phyloP scores from a whole-genome alignment of 2,888 invertebrate species.

The Harpagoxenus sublaevis region DNA sequence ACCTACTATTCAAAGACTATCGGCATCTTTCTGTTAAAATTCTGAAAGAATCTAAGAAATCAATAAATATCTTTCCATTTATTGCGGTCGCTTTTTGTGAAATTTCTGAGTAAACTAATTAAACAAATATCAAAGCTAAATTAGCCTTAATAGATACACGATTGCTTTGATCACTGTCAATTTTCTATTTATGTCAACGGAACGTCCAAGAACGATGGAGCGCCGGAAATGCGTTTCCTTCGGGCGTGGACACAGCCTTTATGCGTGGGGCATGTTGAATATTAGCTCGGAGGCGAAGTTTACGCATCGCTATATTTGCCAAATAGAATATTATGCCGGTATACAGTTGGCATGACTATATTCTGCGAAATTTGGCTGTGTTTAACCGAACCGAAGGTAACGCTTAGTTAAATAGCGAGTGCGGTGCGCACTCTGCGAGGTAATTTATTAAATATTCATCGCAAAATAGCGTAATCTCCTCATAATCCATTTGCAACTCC shows the following conservation, averaged over 20 bases:
- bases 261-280: conserved; percentile 37
- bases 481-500: conserved; percentile 32
- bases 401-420: conserved; percentile 49
- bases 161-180: conserved; percentile 8
- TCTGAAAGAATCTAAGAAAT: background rate
- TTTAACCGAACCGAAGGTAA: conserved; percentile 44
- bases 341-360: background rate
- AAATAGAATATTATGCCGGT: conserved; percentile 36
- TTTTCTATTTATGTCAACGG: background rate
- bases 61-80: background rate
- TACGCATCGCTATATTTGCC: conserved; percentile 20
- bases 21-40: background rate
- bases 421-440: background rate
- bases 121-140: background rate
- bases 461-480: conserved; percentile 23
- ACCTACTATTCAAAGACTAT: background rate
- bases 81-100: background rate
- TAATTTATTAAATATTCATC: conserved; percentile 47
- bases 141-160: background rate
- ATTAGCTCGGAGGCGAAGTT: conserved; percentile 9
- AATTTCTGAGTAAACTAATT: background rate
- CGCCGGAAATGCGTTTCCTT: conserved; percentile 32
- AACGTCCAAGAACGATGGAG: background rate
- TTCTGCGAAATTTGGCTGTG: conserved; percentile 24
- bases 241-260: conserved; percentile 30